Base-by-base conservation (phyloP, 2,888 invertebrate species). In the Synergus itoensis region DNA sequence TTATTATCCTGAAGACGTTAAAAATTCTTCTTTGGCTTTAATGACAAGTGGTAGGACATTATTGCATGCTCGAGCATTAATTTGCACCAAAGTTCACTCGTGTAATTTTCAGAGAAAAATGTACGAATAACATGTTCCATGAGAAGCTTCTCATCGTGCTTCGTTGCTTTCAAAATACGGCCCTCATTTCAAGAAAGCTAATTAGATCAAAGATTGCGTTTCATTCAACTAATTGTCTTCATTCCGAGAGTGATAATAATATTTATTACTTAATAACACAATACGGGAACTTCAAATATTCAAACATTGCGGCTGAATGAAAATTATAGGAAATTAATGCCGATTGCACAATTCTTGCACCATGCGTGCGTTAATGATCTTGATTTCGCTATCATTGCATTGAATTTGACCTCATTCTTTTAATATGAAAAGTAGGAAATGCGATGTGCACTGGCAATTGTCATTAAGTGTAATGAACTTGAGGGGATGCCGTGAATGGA, bases 401-500 rank as follows among this genome's bases (percentile, higher is more conserved):
- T 18, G 43, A 21, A 21, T 21, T 45, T 21, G 21, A 18, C 18
- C 18, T 9, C 12, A 11, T 11, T 11, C 4, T 12, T 43, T 43
- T 45, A 67, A 53, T 1, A 16, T 8, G 7, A 2, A 2, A n/a
- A 53, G 9, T 53, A 1, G 9, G 9, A n/a, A 53, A 53, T 53
- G n/a, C 53, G n/a, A 53, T n/a, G n/a, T 53, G 28, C 28, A n/a
- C n/a, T 53, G 53, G 48, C 36, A 53, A 73, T 36, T 48, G 28
- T 73, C 45, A 69, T 69, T 36, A 48, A 16, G 73, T 48, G 73
- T 53, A 82, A 81, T 82, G 79, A 81, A 77, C 77, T 82, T 76
- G 53, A 79, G 73, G 76, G 77, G 65, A 77, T 80, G 77, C 79
- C 80, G 28, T 78, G 77, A 81, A 69, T 80, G 82, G 78, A 82